Base-by-base conservation (phyloP, 2,797 vertebrate genomes). In the Botia almorhae region DNA sequence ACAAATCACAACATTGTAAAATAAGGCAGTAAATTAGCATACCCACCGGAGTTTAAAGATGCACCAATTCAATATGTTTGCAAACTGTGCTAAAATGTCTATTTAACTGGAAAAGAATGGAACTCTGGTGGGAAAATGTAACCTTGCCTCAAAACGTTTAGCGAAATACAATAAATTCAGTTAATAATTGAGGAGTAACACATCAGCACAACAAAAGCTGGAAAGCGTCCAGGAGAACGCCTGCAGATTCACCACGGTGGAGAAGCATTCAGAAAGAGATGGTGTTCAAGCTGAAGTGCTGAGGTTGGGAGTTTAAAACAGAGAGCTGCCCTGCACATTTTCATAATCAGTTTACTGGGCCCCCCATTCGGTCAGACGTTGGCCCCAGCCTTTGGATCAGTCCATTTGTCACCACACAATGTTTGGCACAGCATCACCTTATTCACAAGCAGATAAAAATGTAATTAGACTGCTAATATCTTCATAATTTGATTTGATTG, bases 171-270 rank as follows among this genome's bases (percentile, higher is more conserved):
- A 61, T 55, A 72, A 36, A 65, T 65, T 17, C 53, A 10, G 70
- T 84, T 82, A 83, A 85, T 82, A 71, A 85, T 75, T 21, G 86
- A 80, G 84, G 84, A 90, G 89, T 89, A 89, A 90, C 87, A 91
- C 92, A 93, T 89, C 90, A 90, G 89, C 90, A 92, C 90, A 89
- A 90, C 88, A 92, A 89, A 89, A 89, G 81, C 87, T 91, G 85
- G 88, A 91, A 92, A 90, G 89, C 89, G 87, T 91, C 88, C 89
- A 91, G 77, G 55, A 84, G 81, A 84, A 87, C 85, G 84, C 80
- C 86, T 74, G 90, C 88, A 86, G 84, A 85, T 72, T 86, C 63
- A 70, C 87, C 88, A 87, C 87, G 81, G 85, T 90, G 86, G 89
- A 89, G 90, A 88, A 89, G 91, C 88, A 87, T 91, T 89, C 87